Conservation (phyloP, 2,888 invertebrate genomes). For the Syrphus vitripennis region DNA sequence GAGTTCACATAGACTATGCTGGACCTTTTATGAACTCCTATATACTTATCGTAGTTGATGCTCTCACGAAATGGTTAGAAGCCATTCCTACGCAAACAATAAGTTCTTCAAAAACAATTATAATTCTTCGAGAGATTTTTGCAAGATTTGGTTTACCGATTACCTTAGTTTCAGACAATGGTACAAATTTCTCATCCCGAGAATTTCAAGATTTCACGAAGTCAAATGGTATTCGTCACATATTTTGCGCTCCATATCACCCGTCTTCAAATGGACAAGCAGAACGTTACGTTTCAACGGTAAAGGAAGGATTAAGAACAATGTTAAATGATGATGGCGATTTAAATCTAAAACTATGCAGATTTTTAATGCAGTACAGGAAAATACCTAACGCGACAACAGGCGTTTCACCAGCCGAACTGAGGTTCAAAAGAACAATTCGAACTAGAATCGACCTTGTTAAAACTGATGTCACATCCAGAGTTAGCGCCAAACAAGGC, state of each 20-base stretch:
- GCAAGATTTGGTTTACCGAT: constrained; percentile 31
- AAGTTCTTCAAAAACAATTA: neutral
- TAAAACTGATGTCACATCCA: neutral
- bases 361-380: constrained; percentile 41
- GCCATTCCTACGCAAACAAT: constrained; percentile 24
- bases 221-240: constrained; percentile 24
- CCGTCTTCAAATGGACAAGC: constrained; percentile 17
- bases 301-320: neutral
- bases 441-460: constrained; percentile 11
- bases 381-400: constrained; percentile 35
- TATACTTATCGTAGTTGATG: constrained; percentile 35
- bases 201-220: constrained; percentile 16
- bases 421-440: constrained; percentile 34
- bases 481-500: neutral
- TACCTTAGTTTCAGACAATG: constrained; percentile 28
- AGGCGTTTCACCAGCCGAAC: constrained; percentile 32
- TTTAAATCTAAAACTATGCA: constrained; percentile 17
- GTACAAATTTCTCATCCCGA: constrained; percentile 18
- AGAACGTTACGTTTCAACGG: neutral
- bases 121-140: constrained; percentile 25
- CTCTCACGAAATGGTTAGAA: constrained; percentile 39
- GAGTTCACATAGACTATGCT: constrained; percentile 27
- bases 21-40: constrained; percentile 34
- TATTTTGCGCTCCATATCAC: constrained; percentile 24
- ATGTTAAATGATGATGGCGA: neutral